Percentiles rank a stretch among this genome's conserved stretches.
Conservation (phyloP, 2,888 invertebrate genomes). For the Amphimallon solstitiale region DNA sequence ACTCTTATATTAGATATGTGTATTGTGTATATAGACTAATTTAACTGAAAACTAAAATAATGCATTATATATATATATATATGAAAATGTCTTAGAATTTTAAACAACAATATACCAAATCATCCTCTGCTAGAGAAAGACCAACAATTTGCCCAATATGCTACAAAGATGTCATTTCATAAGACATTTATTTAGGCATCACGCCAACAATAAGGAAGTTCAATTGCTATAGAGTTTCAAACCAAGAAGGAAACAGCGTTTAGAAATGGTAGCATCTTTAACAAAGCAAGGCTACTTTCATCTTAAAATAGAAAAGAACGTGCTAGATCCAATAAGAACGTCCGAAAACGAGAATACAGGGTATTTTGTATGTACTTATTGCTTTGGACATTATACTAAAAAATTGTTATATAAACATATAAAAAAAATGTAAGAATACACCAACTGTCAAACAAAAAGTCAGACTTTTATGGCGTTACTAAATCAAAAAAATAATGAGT, state of each 20-base stretch:
- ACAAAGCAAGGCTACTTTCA: slow-evolving; percentile 41
- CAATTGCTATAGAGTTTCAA: slow-evolving; percentile 21
- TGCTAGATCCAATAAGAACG: slow-evolving; percentile 35
- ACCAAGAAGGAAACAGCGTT: slow-evolving; percentile 37
- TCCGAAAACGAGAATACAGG: slow-evolving; percentile 31
- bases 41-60: too few species aligned
- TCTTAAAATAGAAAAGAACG: slow-evolving; percentile 35
- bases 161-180: slow-evolving; percentile 38
- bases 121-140: slow-evolving; percentile 29
- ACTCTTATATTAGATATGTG: too few species aligned
- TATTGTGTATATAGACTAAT: too few species aligned
- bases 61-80: too few species aligned
- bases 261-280: slow-evolving; percentile 30
- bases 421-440: slow-evolving; percentile 39
- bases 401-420: slow-evolving; percentile 34
- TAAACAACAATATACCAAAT: too few species aligned
- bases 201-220: slow-evolving; percentile 33
- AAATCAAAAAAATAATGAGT: slow-evolving; percentile 27
- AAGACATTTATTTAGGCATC: slow-evolving; percentile 34
- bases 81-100: too few species aligned
- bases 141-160: slow-evolving; percentile 40
- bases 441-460: slow-evolving; percentile 35
- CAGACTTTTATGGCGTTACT: slow-evolving; percentile 40
- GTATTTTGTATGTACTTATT: slow-evolving; percentile 36
- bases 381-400: slow-evolving; percentile 40